phyloP scores from a whole-genome alignment of 2,113 vertebrate genomes.

The Apus apus region DNA sequence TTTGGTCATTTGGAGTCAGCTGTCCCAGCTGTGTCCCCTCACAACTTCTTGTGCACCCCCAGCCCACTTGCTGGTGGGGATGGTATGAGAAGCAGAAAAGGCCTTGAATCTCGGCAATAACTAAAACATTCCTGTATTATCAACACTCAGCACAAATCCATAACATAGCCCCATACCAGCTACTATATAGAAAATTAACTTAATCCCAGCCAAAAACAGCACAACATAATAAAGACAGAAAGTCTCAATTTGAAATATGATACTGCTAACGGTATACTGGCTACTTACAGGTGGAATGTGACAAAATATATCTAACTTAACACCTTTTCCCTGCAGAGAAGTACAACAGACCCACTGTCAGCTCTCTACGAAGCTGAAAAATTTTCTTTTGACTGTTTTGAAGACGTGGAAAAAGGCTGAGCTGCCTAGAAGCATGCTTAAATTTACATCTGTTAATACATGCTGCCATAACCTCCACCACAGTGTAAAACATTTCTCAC shows the following conservation, averaged over 20 bases:
- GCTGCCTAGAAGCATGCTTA: background rate
- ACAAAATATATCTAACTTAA: background rate
- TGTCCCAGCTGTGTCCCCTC: no score
- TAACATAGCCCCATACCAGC: no score
- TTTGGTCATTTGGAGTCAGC: no score
- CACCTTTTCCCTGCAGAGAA: background rate
- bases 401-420: background rate
- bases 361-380: background rate
- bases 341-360: background rate
- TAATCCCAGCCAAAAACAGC: no score
- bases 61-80: no score
- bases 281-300: background rate
- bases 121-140: no score
- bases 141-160: no score
- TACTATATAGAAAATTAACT: no score
- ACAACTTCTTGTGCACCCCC: no score
- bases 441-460: background rate
- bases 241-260: background rate
- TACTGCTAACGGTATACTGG: background rate
- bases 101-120: no score
- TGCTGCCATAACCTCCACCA: background rate
- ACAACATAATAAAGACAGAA: background rate
- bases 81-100: no score
- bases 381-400: background rate
- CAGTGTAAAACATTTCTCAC: background rate